Evolutionary conservation across 2,888 invertebrate genomes (phyloP).

Genomic region (Cataglyphis albicans): DNA sequence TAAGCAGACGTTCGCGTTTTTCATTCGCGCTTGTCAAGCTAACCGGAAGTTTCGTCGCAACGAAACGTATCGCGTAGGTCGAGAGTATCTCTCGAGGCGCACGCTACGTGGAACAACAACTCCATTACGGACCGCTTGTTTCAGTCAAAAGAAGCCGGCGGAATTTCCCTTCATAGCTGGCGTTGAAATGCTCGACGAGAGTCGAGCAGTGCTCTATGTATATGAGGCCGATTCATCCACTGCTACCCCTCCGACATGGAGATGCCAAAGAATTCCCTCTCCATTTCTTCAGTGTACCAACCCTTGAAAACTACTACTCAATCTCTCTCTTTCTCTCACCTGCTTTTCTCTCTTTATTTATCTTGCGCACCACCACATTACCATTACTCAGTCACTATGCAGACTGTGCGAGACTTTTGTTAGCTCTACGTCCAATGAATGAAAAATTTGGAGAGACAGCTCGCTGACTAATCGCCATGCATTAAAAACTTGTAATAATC

Average conservation of each 20-base stretch:
- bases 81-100: conserved; percentile 48
- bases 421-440: neutral
- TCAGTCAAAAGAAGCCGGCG: conserved; percentile 47
- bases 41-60: conserved; percentile 2
- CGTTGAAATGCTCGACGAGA: conserved; percentile 64
- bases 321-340: conserved; percentile 32
- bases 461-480: neutral
- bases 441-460: neutral
- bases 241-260: conserved; percentile 55
- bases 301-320: conserved; percentile 44
- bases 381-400: neutral
- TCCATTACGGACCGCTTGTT: conserved; percentile 65
- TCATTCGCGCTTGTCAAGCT: neutral
- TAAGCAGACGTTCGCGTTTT: conserved; percentile 21
- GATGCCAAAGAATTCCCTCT: conserved; percentile 68
- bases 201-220: conserved; percentile 50
- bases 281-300: conserved; percentile 56
- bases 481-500: neutral
- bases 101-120: conserved; percentile 65
- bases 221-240: conserved; percentile 61
- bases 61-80: neutral
- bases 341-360: conserved; percentile 64
- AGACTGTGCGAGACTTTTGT: conserved; percentile 16
- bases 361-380: conserved; percentile 58
- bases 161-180: conserved; percentile 61